Evolutionary conservation across 2,888 invertebrate species (phyloP), one percentile per base, ranked within the genome.

Genomic region (Trimorus sp.): DNA sequence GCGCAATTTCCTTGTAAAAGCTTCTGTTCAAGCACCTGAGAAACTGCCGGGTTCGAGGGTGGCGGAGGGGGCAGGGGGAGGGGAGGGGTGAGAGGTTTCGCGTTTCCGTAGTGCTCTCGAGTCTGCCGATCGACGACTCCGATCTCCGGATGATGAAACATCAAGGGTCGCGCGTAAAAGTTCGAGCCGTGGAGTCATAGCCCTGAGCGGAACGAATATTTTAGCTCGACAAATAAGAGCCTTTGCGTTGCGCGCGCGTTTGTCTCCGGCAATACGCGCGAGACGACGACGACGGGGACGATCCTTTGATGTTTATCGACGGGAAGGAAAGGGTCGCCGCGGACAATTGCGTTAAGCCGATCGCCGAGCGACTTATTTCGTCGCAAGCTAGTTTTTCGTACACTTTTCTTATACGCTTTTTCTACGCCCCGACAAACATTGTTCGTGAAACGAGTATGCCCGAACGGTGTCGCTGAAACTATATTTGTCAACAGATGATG

Each of bases 111-210:
- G 82, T 53, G 45, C 73, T 56, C 73, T 77, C 49, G 66, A 69
- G 54, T 49, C 73, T 70, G 58, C 60, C 81, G 82, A 78, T 78
- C 82, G 78, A 75, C 77, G 66, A 70, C 66, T 60, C 38, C 58
- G 78, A 78, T 40, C 26, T 82, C 62, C 78, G 62, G 78, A 82
- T 82, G 82, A 82, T 78, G 70, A 74, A 70, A 78, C 82, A 75
- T 82, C 77, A 78, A 78, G 78, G 53, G 75, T 54, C 60, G 70
- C 74, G 82, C 60, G 73, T 70, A 69, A 74, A 79, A 79, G 58
- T 79, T 74, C 54, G 62, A 71, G 48, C 14, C 59, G 78, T 9
- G 48, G 59, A 66, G 70, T 70, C 78, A 66, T 70, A 63, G 71
- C 80, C 76, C 62, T 54, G 73, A 73, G 77, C 73, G 53, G 59